Evolutionary conservation across 2,888 invertebrate genomes (phyloP), one percentile per base, ranked within the genome.

Genomic region (Heteropelma amictum): DNA sequence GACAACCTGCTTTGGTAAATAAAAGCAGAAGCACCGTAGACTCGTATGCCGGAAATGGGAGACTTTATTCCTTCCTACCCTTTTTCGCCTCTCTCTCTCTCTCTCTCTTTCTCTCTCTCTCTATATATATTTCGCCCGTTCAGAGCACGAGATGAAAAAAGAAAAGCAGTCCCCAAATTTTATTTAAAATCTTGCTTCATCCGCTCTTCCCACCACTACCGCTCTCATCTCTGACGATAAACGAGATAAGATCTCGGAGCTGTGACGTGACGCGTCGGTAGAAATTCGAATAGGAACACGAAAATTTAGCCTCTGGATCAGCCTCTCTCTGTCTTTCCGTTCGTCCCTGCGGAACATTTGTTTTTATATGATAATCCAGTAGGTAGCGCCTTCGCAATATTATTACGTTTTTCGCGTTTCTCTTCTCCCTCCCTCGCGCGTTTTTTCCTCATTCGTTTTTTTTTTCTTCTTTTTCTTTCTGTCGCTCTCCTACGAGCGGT

Each of bases 301-400:
- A 56, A 71, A 63, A 72, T 73, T 58, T 76, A 58, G 53, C 65
- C 67, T 30, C 72, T 68, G 63, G 71, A 47, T 17, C 26, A 26
- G 23, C 17, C 72, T 40, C 56, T 70, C 35, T 68, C 58, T 53
- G n/a, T 45, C 56, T 70, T 47, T 67, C 49, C 12, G 21, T 17
- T 23, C 71, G 53, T 73, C 65, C 72, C 71, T 64, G 61, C 56
- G 77, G 75, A 79, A 78, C 79, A 79, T 79, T 79, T 78, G 79
- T 79, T 79, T 79, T 79, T 79, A 79, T 79, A 79, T 79, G 79
- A 79, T 79, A 79, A 79, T 79, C 79, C 79, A 63, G 67, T 56
- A 70, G 76, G 65, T 64, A 73, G 73, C 77, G 71, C 75, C 77
- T 79, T 71, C 76, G 65, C 77, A 71, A 72, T 79, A 78, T 79